These are phyloP conservation scores for Penaeus monodon DNA, from an alignment of 2,888 invertebrate genomes.

Conservation along the genomic window DNA sequence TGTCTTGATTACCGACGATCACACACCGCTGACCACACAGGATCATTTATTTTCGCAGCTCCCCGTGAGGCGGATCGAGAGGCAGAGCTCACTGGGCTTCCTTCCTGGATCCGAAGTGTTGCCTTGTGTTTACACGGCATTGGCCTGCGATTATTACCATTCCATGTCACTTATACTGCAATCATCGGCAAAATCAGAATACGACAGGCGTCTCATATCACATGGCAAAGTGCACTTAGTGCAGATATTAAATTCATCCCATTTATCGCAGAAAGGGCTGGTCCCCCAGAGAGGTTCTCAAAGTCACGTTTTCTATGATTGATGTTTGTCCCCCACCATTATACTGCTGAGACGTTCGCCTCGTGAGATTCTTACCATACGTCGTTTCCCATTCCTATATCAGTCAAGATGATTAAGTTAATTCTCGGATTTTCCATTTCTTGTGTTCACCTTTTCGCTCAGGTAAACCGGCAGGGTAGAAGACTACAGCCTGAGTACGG, in stretches of 20 bases:
- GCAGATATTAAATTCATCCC: slow-evolving; percentile 3
- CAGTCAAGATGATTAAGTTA: slow-evolving; percentile 33
- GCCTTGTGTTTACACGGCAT: too few relatives aligned
- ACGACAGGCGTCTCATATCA: too few relatives aligned
- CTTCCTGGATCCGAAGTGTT: too few relatives aligned
- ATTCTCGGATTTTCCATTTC: slow-evolving; percentile 1
- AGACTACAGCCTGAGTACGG: slow-evolving; percentile 37
- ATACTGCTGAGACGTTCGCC: slow-evolving; percentile 28
- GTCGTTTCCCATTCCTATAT: slow-evolving; percentile 42
- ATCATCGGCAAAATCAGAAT: too few relatives aligned
- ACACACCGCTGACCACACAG: too few relatives aligned
- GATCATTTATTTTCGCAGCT: too few relatives aligned
- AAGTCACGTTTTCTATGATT: slow-evolving; percentile 43
- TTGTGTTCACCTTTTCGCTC: slow-evolving; percentile 44
- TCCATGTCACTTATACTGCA: too few relatives aligned
- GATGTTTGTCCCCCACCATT: slow-evolving; percentile 37
- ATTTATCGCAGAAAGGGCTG: slow-evolving; percentile 12
- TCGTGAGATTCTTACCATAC: slow-evolving; percentile 12
- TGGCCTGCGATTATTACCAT: too few relatives aligned
- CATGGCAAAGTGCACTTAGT: slow-evolving; percentile 20
- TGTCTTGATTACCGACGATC: too few relatives aligned
- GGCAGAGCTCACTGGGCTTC: too few relatives aligned
- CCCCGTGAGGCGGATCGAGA: too few relatives aligned
- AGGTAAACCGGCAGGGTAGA: slow-evolving; percentile 25
- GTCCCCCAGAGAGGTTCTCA: background rate